Percentiles rank a stretch among this genome's conserved stretches.
phyloP scores from a whole-genome alignment of 2,797 vertebrate genomes.

The Lophius americanus region DNA sequence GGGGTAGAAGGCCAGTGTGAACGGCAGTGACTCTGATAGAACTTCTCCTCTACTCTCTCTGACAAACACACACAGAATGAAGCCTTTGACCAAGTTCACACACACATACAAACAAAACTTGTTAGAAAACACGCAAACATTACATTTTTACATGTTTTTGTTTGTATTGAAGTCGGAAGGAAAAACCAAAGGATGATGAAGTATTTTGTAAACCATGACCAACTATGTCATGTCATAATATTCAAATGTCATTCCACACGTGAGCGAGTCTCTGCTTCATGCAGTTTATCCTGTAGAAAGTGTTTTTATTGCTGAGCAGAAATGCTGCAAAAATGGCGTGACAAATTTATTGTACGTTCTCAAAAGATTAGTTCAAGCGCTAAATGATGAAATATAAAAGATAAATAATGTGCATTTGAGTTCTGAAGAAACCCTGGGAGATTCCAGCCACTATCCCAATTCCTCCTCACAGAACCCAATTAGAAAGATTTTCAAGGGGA shows the following conservation, averaged over 20 bases:
- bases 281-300: no score
- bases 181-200: neutral
- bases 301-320: no score
- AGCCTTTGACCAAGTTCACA: neutral
- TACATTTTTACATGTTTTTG: neutral
- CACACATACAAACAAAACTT: neutral
- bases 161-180: no score
- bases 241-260: no score
- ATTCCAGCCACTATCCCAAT: slow-evolving; percentile 15
- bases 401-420: neutral
- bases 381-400: no score
- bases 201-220: no score
- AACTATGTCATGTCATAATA: no score
- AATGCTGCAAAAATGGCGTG: no score
- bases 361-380: no score
- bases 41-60: slow-evolving; percentile 9
- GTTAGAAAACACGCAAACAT: neutral
- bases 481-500: slow-evolving; percentile 17
- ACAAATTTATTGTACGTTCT: no score
- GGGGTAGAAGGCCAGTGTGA: slow-evolving; percentile 7
- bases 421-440: slow-evolving; percentile 21
- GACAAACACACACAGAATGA: neutral
- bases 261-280: no score
- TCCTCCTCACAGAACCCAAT: slow-evolving; percentile 14
- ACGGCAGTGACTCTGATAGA: slow-evolving; percentile 11